Percentiles rank a stretch among this genome's conserved stretches.
These are phyloP conservation scores for Aeoliscus strigatus DNA, from an alignment of 2,797 vertebrate genomes.

Conservation along the genomic window DNA sequence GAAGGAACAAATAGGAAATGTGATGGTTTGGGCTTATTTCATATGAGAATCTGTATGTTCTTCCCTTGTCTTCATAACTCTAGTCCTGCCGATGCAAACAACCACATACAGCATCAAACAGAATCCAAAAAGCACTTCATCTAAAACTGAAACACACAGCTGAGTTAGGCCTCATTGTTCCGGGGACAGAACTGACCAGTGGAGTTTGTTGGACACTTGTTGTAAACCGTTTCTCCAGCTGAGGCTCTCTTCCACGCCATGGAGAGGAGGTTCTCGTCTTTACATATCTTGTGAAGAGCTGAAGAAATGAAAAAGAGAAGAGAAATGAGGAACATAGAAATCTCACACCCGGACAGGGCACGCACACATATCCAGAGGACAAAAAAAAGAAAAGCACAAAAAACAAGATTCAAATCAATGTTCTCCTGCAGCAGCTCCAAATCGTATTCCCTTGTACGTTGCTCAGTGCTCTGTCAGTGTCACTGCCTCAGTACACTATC, in stretches of 20 bases:
- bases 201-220: constrained; percentile 95
- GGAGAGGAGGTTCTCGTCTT: constrained; percentile 84
- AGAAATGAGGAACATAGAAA: constrained; percentile 16
- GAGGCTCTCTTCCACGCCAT: constrained; percentile 96
- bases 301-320: constrained; percentile 22
- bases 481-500: constrained; percentile 59
- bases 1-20: too few relatives aligned
- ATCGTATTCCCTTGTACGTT: constrained; percentile 57
- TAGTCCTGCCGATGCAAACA: too few relatives aligned
- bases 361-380: too few relatives aligned
- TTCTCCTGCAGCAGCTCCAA: constrained; percentile 53
- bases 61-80: too few relatives aligned
- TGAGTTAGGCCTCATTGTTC: too few relatives aligned
- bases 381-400: constrained; percentile 27
- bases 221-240: constrained; percentile 93
- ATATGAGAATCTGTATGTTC: too few relatives aligned
- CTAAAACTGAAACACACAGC: too few relatives aligned
- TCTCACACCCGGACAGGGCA: too few relatives aligned
- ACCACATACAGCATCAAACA: too few relatives aligned
- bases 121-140: too few relatives aligned
- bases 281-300: constrained; percentile 95
- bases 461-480: constrained; percentile 62
- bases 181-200: constrained; percentile 91
- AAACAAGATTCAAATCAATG: constrained; percentile 63
- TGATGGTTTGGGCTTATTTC: too few relatives aligned